These are phyloP conservation scores for Geotrypetes seraphini DNA, from an alignment of 2,797 vertebrate genomes.

Conservation along the genomic window DNA sequence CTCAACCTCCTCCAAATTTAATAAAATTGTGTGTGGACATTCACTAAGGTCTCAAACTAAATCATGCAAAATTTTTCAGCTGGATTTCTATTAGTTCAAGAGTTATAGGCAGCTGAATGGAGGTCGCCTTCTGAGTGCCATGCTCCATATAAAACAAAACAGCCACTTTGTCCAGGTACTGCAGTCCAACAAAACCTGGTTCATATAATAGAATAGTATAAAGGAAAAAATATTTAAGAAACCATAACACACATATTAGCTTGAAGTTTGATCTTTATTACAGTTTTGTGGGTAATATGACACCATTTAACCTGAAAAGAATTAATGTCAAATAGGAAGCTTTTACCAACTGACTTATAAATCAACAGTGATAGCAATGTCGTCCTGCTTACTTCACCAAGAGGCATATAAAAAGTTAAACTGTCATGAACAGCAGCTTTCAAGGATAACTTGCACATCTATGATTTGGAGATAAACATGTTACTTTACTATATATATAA, in stretches of 20 bases:
- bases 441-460: slow-evolving; percentile 3
- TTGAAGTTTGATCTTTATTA: slow-evolving; percentile 8
- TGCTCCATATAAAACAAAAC: no score
- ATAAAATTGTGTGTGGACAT: no score
- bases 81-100: no score
- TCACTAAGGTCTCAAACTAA: no score
- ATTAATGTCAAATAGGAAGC: slow-evolving; percentile 7
- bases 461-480: not conserved
- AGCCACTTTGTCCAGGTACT: no score
- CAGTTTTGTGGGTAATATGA: not conserved
- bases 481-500: slow-evolving; percentile 5
- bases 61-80: no score
- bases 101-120: no score
- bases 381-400: not conserved
- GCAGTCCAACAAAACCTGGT: no score
- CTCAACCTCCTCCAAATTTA: no score
- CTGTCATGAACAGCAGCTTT: not conserved
- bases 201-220: no score
- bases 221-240: no score
- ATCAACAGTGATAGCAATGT: not conserved
- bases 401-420: slow-evolving; percentile 5
- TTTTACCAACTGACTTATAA: not conserved
- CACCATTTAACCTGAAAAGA: slow-evolving; percentile 10
- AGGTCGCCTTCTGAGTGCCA: no score
- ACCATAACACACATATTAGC: not conserved